Conservation (phyloP, 1,140 invertebrate species). For the Drosophila parvula region DNA sequence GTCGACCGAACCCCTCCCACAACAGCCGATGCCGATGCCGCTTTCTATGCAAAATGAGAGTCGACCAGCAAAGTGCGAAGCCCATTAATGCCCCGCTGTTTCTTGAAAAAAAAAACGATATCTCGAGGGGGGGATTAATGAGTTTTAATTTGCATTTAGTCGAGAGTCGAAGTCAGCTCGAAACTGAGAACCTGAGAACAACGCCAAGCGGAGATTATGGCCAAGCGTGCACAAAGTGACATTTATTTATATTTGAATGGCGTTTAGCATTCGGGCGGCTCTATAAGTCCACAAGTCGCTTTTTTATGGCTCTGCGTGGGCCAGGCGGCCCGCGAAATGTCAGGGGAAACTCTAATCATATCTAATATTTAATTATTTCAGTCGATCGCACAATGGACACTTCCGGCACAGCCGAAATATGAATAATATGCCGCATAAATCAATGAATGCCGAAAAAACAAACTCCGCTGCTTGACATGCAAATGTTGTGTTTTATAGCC, state of each 20-base stretch:
- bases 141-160: slow-evolving; percentile 82
- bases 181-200: slow-evolving; percentile 38
- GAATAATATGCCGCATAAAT: slow-evolving; percentile 57
- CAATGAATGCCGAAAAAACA: slow-evolving; percentile 37
- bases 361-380: slow-evolving; percentile 83
- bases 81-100: slow-evolving; percentile 75
- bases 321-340: slow-evolving; percentile 17
- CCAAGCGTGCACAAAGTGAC: slow-evolving; percentile 77
- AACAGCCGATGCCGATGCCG: slow-evolving; percentile 24
- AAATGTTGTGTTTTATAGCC: slow-evolving; percentile 83
- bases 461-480: slow-evolving; percentile 73
- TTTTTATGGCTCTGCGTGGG: slow-evolving; percentile 73
- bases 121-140: slow-evolving; percentile 70
- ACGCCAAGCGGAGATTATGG: slow-evolving; percentile 62
- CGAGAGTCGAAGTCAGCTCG: slow-evolving; percentile 17
- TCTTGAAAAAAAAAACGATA: slow-evolving; percentile 40
- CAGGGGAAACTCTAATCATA: slow-evolving; percentile 64
- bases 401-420: slow-evolving; percentile 62
- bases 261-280: slow-evolving; percentile 68
- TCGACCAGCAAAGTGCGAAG: slow-evolving; percentile 65
- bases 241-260: slow-evolving; percentile 82
- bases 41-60: slow-evolving; percentile 75
- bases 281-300: slow-evolving; percentile 71
- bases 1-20: slow-evolving; percentile 3
- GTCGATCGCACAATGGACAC: slow-evolving; percentile 68